phyloP scores from a whole-genome alignment of 1,140 invertebrate species.

The Danaus plexippus region DNA sequence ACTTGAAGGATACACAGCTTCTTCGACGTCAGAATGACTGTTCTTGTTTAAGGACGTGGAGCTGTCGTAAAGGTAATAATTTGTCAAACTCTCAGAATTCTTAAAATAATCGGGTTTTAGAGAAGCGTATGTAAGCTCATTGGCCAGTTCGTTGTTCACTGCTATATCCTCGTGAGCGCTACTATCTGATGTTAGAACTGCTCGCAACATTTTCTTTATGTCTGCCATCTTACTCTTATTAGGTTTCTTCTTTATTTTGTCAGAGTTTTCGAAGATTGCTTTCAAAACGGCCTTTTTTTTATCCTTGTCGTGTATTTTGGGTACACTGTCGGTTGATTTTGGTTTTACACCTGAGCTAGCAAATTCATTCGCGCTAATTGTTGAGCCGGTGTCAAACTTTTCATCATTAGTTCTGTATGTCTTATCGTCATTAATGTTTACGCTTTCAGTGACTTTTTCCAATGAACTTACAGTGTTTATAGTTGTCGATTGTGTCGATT shows the following conservation, averaged over 20 bases:
- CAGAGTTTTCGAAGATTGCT: slow-evolving; percentile 32
- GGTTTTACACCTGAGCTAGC: slow-evolving; percentile 6
- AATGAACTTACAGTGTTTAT: slow-evolving; percentile 13
- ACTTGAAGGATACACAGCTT: slow-evolving; percentile 20
- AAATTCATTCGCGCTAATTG: slow-evolving; percentile 9
- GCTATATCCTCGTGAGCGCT: slow-evolving; percentile 28
- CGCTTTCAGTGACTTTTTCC: slow-evolving; percentile 13
- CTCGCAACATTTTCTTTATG: slow-evolving; percentile 34
- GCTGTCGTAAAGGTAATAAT: slow-evolving; percentile 29
- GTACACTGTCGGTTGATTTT: slow-evolving; percentile 5
- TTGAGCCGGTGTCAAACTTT: slow-evolving; percentile 6
- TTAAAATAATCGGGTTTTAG: slow-evolving; percentile 31
- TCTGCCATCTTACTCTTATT: slow-evolving; percentile 30
- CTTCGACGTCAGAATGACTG: slow-evolving; percentile 12
- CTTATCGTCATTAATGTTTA: slow-evolving; percentile 6
- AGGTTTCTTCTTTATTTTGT: slow-evolving; percentile 21
- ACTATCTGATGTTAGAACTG: slow-evolving; percentile 43
- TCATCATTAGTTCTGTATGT: slow-evolving; percentile 9
- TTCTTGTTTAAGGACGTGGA: slow-evolving; percentile 14
- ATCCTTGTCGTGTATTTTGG: slow-evolving; percentile 19
- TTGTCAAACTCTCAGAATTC: slow-evolving; percentile 35
- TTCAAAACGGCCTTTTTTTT: slow-evolving; percentile 44
- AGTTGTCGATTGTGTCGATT: slow-evolving; percentile 7
- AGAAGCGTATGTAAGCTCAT: slow-evolving; percentile 29
- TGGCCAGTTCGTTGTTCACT: slow-evolving; percentile 25